phyloP scores from a whole-genome alignment of 2,113 vertebrate genomes.

The Hippocampus barbouri region DNA sequence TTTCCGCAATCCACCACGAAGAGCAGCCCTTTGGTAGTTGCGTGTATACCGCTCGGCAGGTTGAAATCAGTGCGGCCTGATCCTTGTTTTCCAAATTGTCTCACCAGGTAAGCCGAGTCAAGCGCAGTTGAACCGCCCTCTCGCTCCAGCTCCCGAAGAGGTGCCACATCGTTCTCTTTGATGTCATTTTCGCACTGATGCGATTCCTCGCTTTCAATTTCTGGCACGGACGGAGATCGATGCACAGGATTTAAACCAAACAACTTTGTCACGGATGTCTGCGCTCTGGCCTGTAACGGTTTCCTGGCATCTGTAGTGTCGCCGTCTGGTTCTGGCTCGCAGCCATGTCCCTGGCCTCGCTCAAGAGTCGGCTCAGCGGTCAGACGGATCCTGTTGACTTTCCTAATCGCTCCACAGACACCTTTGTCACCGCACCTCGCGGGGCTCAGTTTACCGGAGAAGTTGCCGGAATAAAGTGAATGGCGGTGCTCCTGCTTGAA shows the following conservation, averaged over 20 bases:
- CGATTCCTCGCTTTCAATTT: constrained; percentile 51
- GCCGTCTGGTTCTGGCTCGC: constrained; percentile 19
- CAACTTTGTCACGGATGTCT: constrained; percentile 15
- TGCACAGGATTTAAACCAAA: constrained; percentile 42
- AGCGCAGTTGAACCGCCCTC: constrained; percentile 37
- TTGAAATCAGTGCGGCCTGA: constrained; percentile 76
- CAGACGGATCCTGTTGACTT: constrained; percentile 46
- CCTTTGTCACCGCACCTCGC: constrained; percentile 35
- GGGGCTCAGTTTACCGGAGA: constrained; percentile 47
- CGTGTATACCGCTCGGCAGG: constrained; percentile 74
- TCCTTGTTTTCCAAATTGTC: constrained; percentile 77
- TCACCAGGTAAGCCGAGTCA: constrained; percentile 62
- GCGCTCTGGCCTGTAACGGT: constrained; percentile 32
- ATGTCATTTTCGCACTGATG: constrained; percentile 28
- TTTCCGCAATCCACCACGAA: constrained; percentile 81
- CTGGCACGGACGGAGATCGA: constrained; percentile 65
- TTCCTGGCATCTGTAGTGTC: constrained; percentile 12
- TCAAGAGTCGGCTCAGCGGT: constrained; percentile 33
- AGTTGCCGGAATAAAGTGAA: constrained; percentile 61
- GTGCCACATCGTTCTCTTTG: constrained; percentile 32
- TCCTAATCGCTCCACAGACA: constrained; percentile 43
- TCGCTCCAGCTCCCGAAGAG: constrained; percentile 37
- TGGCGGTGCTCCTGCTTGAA: constrained; percentile 42
- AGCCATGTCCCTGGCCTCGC: constrained; percentile 12
- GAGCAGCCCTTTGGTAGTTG: constrained; percentile 67